Base-by-base conservation (phyloP, 2,797 vertebrate species). In the Lutjanus campechanus region DNA sequence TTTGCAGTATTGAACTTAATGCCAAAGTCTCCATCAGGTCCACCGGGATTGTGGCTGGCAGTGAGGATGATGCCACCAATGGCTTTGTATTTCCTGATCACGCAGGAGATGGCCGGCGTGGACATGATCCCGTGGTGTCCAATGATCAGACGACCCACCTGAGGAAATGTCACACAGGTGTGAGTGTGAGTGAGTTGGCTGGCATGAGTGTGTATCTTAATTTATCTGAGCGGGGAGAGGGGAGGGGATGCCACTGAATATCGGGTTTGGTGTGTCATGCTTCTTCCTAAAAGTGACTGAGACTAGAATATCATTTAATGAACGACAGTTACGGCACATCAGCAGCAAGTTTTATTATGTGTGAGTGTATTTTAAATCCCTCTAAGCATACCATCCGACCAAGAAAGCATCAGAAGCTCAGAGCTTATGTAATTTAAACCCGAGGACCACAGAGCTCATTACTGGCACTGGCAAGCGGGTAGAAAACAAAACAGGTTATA, bases 1-100 rank as follows among this genome's bases (percentile, higher is more conserved):
- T 96, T 99, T 90, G 97, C 95, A 70, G 93, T 97, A 76, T 98
- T 98, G 91, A 97, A 99, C 73, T 98, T 98, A 88, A 99, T 98
- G 87, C 98, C 98, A 72, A 99, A 98, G 86, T 98, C 97, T 71
- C 97, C 97, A 16, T 93, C 95, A 71, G 97, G 97, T 54, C 98
- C 98, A 1, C 98, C 98, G 0, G 97, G 98, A 85, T 97, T 97
- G 92, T 97, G 97, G 85, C 97, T 97, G 90, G 98, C 98, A 0
- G 98, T 98, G 72, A 99, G 94, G 86, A 98, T 95, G 90, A 99
- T 97, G 73, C 97, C 98, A 3, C 98, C 97, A 0, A 99, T 97
- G 74, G 98, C 98, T 95, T 98, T 98, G 95, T 97, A 96, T 92
- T 98, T 99, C 84, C 98, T 95, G 92, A 99, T 98, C 86, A 98